These are phyloP conservation scores for Cinclus mexicanus DNA, from an alignment of 2,113 vertebrate genomes.

Conservation along the genomic window DNA sequence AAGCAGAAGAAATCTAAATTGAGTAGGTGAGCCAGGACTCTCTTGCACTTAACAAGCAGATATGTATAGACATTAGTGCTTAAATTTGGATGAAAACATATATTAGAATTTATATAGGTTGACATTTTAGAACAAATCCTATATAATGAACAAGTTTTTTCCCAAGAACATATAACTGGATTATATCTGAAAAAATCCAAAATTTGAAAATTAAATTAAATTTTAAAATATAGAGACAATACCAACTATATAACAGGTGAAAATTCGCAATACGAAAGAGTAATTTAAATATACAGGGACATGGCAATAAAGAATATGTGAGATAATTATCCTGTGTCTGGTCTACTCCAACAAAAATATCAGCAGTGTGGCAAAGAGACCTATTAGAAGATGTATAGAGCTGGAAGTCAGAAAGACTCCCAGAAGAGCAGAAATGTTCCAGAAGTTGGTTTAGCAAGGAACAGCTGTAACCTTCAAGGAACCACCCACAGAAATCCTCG, in stretches of 20 bases:
- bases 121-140: not conserved
- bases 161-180: not conserved
- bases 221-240: not conserved
- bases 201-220: not conserved
- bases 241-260: not conserved
- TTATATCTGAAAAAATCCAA: not conserved
- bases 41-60: not conserved
- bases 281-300: not conserved
- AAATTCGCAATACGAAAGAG: not conserved
- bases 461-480: fast-evolving
- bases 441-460: fast-evolving
- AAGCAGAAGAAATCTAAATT: not conserved
- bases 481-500: too few relatives aligned
- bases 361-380: not conserved
- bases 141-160: not conserved
- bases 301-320: not conserved
- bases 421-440: not conserved
- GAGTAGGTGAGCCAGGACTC: not conserved
- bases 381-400: fast-evolving
- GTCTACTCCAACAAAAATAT: not conserved
- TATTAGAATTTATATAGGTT: not conserved
- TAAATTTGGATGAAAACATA: not conserved
- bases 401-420: not conserved
- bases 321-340: not conserved
- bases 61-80: not conserved